Base-by-base conservation (phyloP, 2,888 invertebrate species). In the Sinelater perroti region DNA sequence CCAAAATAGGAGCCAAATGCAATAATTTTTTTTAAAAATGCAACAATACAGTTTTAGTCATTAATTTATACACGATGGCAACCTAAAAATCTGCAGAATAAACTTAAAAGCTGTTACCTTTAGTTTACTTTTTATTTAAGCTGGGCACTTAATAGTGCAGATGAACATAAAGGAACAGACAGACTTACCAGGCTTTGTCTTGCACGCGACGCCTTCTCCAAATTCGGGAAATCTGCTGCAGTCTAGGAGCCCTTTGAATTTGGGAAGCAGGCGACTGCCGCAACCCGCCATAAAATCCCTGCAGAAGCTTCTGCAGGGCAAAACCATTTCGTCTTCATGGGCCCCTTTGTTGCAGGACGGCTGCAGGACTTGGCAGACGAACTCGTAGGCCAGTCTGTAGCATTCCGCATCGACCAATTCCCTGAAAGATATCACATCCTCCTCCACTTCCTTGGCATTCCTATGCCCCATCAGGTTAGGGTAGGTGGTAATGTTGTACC, bases 331-430 rank as follows among this genome's bases (percentile, higher is more conserved):
- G 42, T 82, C 84, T 42, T 80, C 83, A 0, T 78, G 74, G 2
- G 73, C 72, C 7, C 76, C 76, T 8, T 71, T 70, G 16, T 73
- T 60, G 73, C 95, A 95, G 0, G 87, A 85, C 0, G 95, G 94
- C 74, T 95, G 95, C 36, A 95, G 79, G 60, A 93, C 82, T 70
- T 91, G 89, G 71, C 95, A 95, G 3, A 95, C 87, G 72, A 95
- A 94, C 71, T 95, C 93, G 78, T 91, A 92, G 1, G 95, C 93
- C 66, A 91, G 84, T 62, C 89, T 84, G 69, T 92, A 94, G 75
- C 95, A 95, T 77, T 95, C 94, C 0, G 92, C 92, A 74, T 95
- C 95, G 4, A 95, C 88, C n/a, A 95, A 79, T 74, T 91, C 93
- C 58, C 91, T 86, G 73, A 91, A 93, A 0, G 90, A 84, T 38